A percentile compares a stretch with the other conserved stretches of the same genome.
phyloP scores from a whole-genome alignment of 2,113 vertebrate genomes.

The Macaca mulatta region DNA sequence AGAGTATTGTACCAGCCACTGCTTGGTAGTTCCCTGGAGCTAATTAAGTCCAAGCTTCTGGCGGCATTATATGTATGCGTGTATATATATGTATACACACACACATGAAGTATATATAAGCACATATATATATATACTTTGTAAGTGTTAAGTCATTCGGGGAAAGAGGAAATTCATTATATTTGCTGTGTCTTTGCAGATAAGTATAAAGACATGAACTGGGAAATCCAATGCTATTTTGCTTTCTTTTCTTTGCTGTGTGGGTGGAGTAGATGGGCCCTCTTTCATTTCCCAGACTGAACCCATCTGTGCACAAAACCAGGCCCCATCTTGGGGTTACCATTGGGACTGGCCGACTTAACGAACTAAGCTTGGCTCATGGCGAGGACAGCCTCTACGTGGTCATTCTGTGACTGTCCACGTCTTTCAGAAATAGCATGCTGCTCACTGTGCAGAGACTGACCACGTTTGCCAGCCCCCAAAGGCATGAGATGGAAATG shows the following conservation, averaged over 20 bases:
- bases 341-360: background rate
- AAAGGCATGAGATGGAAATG: background rate
- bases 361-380: background rate
- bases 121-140: constrained; percentile 45
- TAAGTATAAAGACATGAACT: constrained; percentile 56
- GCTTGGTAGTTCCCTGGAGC: constrained; percentile 41
- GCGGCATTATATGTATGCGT: background rate
- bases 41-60: constrained; percentile 56
- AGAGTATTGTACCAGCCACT: background rate
- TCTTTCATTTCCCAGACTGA: constrained; percentile 24
- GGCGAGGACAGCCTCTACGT: accelerated
- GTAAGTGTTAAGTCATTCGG: constrained; percentile 51
- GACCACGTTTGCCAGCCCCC: background rate
- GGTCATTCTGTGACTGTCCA: background rate
- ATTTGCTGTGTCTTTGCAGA: constrained; percentile 47
- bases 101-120: too few relatives aligned
- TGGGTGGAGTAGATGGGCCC: constrained; percentile 16
- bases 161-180: constrained; percentile 39
- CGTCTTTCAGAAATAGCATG: accelerated
- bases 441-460: background rate
- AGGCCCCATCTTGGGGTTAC: accelerated
- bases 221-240: background rate
- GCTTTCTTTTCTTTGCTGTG: constrained; percentile 23
- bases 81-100: accelerated
- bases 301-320: constrained; percentile 27